Percentiles rank a stretch among this genome's conserved stretches.
Evolutionary conservation across 2,113 vertebrate genomes (phyloP).

Genomic region (Castor canadensis): DNA sequence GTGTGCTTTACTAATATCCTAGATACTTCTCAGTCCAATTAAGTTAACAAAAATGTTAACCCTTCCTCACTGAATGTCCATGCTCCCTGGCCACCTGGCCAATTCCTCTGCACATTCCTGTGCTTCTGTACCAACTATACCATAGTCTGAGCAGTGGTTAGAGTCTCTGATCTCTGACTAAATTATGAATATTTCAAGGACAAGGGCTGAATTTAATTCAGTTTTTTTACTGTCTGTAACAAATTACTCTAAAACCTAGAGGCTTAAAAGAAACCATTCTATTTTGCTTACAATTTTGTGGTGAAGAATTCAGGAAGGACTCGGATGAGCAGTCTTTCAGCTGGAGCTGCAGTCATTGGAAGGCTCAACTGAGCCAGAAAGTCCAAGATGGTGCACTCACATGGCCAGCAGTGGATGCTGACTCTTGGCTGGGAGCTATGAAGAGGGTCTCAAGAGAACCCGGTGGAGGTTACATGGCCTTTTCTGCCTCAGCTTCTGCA

Average conservation of each 20-base stretch:
- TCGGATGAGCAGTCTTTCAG: background rate
- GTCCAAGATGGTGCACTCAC: background rate
- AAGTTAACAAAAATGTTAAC: too few relatives aligned
- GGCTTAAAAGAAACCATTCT: background rate
- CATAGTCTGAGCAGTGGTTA: background rate
- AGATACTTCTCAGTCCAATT: too few relatives aligned
- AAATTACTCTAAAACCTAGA: background rate
- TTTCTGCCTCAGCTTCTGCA: background rate
- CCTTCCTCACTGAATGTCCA: background rate
- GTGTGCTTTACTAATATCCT: too few relatives aligned
- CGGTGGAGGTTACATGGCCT: background rate
- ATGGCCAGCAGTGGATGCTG: too few relatives aligned
- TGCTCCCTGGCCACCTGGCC: background rate
- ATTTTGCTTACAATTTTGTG: background rate
- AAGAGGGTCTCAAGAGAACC: background rate
- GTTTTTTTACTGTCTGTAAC: background rate
- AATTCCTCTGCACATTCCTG: background rate
- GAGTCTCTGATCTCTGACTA: background rate
- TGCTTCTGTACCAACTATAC: background rate
- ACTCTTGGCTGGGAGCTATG: background rate
- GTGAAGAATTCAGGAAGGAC: background rate
- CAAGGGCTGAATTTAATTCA: background rate
- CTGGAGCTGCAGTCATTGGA: background rate
- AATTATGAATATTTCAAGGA: background rate
- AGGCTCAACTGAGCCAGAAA: background rate